phyloP scores from a whole-genome alignment of 1,140 invertebrate genomes.

The Asobara japonica region DNA sequence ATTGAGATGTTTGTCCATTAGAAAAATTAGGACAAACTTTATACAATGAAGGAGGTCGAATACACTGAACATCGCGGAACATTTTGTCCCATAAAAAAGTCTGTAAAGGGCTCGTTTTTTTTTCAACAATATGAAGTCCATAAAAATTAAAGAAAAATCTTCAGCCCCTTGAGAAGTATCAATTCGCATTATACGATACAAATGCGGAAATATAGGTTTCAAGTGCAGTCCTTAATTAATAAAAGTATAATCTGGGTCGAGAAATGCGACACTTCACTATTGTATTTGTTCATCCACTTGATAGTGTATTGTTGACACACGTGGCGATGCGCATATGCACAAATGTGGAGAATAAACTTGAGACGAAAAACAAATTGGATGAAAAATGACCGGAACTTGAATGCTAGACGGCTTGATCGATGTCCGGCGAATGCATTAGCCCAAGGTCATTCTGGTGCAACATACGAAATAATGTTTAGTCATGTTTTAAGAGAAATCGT shows the following conservation, averaged over 20 bases:
- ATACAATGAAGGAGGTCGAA: no score
- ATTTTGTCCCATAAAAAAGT: no score
- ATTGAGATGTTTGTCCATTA: no score
- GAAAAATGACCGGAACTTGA: neutral
- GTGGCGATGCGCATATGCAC: neutral
- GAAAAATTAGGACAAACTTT: no score
- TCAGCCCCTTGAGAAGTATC: no score
- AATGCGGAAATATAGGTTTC: neutral
- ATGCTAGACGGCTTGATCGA: neutral
- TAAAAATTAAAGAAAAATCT: no score
- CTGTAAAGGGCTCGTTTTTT: no score
- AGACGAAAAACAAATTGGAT: neutral
- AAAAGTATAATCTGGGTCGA: neutral
- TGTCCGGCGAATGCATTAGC: neutral
- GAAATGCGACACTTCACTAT: neutral
- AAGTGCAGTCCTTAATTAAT: neutral
- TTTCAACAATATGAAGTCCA: no score
- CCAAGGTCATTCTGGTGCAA: neutral
- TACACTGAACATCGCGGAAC: no score
- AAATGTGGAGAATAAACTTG: neutral
- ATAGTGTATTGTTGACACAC: neutral
- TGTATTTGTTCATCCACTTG: slow-evolving; percentile 8
- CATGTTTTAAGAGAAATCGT: neutral
- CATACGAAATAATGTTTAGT: neutral
- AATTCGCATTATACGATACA: no score